Evolutionary conservation across 2,888 invertebrate species (phyloP).

Genomic region (Linhomoeus sp.): DNA sequence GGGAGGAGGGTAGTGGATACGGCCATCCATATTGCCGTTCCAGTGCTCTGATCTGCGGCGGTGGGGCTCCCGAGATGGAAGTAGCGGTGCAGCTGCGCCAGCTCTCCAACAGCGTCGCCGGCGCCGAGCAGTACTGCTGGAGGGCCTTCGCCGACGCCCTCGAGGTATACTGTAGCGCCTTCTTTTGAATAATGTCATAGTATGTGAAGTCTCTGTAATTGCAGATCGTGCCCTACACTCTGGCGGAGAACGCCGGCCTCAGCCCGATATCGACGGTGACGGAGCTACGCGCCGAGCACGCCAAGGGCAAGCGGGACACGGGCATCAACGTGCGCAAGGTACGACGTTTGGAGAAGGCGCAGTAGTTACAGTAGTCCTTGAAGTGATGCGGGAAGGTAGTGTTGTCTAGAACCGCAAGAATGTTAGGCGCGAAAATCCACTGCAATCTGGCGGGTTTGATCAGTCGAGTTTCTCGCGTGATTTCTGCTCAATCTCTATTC

Average conservation of each 20-base stretch:
- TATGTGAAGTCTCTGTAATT: not conserved
- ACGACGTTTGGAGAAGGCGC: too few relatives aligned
- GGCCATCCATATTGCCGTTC: too few relatives aligned
- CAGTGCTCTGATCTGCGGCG: slow-evolving; percentile 71
- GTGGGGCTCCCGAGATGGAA: slow-evolving; percentile 92
- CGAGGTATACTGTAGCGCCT: slow-evolving; percentile 36
- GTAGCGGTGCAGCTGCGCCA: slow-evolving; percentile 61
- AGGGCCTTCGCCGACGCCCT: slow-evolving; percentile 84
- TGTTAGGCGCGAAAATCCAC: too few relatives aligned
- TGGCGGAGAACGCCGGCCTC: slow-evolving; percentile 70
- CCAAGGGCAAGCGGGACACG: slow-evolving; percentile 57
- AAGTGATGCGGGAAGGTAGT: too few relatives aligned
- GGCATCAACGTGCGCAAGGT: slow-evolving; percentile 79
- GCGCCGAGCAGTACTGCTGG: slow-evolving; percentile 83
- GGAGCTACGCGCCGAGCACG: slow-evolving; percentile 79
- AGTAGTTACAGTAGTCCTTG: too few relatives aligned
- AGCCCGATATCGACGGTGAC: slow-evolving; percentile 89
- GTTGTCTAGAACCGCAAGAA: too few relatives aligned
- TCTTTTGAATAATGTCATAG: not conserved
- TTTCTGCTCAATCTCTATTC: too few relatives aligned
- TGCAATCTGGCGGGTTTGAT: too few relatives aligned
- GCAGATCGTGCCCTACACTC: slow-evolving; percentile 58
- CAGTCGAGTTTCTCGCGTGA: too few relatives aligned
- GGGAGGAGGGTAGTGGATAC: too few relatives aligned
- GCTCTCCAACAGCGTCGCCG: slow-evolving; percentile 57